Base-by-base conservation (phyloP, 2,888 invertebrate species). In the Synanthedon andrenaeformis region DNA sequence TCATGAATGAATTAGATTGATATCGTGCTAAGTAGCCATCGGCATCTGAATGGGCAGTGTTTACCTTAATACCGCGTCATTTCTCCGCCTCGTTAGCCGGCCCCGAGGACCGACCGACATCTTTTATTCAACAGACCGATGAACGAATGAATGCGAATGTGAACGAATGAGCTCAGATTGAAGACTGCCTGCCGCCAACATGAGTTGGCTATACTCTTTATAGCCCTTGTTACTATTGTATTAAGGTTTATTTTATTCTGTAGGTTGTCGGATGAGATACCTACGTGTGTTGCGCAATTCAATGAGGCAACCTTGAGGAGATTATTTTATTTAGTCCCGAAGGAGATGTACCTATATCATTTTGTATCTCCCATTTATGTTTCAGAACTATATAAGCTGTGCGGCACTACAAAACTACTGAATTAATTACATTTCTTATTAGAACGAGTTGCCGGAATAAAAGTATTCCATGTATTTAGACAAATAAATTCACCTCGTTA, bases 81-180 rank as follows among this genome's bases (percentile, higher is more conserved):
- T 73, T 74, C 64, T 61, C 67, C 67, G 66, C 65, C 70, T 74
- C 72, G 70, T 76, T 75, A 74, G 65, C 56, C 59, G 55, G 57
- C 62, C 52, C 41, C 51, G 51, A 14, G 54, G 35, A 23, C 45
- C 60, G 56, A 57, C 60, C 59, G 70, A 69, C 72, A 78, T 79
- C 74, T 77, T 77, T 79, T 77, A 78, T 79, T 79, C 78, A 78
- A 65, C 68, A 68, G 66, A 65, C 69, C 70, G 66, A 70, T 72
- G 74, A 74, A 69, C 69, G 71, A 71, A 71, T 70, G 70, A 65
- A 62, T 62, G 60, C 59, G 66, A 63, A 60, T 63, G 70, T 49
- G 51, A 51, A 28, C 41, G 54, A 57, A 57, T 55, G 58, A 58
- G 57, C 55, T 57, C 54, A 51, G 59, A 59, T 59, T 59, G 59